Evolutionary conservation across 2,888 invertebrate genomes (phyloP).

Genomic region (Acleris emargana): DNA sequence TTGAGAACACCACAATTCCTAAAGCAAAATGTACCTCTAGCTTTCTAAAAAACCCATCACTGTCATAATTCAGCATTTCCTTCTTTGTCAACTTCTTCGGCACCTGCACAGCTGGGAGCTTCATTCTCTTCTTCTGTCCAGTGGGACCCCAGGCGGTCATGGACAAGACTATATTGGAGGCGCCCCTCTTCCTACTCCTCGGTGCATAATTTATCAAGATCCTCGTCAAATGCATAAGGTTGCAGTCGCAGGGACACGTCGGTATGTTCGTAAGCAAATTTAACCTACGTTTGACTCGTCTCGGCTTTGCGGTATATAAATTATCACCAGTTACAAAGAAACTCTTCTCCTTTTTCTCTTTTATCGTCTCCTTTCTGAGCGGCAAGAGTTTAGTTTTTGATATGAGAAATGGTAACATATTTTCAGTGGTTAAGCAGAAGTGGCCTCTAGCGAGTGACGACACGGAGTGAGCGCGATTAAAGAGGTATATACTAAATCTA

Average conservation of each 20-base stretch:
- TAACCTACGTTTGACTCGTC: conserved; percentile 51
- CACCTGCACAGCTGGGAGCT: conserved; percentile 59
- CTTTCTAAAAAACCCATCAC: conserved; percentile 70
- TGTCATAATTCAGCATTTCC: conserved; percentile 55
- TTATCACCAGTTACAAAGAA: conserved; percentile 60
- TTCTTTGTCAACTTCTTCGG: conserved; percentile 55
- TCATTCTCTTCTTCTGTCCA: conserved; percentile 65
- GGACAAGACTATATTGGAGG: conserved; percentile 64
- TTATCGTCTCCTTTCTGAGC: conserved; percentile 54
- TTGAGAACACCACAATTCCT: no score
- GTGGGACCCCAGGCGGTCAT: conserved; percentile 65
- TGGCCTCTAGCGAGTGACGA: background rate
- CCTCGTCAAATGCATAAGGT: conserved; percentile 65
- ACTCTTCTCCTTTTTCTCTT: conserved; percentile 52
- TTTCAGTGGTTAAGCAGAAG: conserved; percentile 24
- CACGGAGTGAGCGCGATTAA: background rate
- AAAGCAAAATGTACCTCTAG: conserved; percentile 61
- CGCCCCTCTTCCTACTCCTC: conserved; percentile 64
- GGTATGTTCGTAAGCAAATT: conserved; percentile 50
- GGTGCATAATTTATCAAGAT: conserved; percentile 67
- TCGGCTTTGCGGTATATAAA: conserved; percentile 51
- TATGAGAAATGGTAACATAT: conserved; percentile 71
- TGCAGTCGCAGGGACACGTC: conserved; percentile 62
- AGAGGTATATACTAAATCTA: no score
- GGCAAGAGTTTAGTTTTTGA: conserved; percentile 70